Percentiles rank a stretch among this genome's conserved stretches.
These are phyloP conservation scores for Bombus pyrosoma DNA, from an alignment of 1,140 invertebrate species.

Conservation along the genomic window DNA sequence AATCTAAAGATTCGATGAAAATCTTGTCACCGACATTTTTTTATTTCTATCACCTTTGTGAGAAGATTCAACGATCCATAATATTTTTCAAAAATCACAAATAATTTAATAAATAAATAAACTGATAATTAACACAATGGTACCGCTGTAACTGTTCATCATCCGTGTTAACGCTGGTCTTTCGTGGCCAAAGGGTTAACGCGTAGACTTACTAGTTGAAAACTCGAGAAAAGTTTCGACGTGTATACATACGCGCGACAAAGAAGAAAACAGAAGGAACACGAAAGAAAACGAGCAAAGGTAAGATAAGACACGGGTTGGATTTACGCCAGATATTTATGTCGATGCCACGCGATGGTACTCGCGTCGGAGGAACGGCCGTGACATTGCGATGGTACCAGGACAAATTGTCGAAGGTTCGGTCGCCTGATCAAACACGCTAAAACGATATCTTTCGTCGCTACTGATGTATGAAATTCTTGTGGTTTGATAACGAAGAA, in stretches of 20 bases:
- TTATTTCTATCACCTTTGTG: too few relatives aligned
- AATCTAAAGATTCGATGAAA: too few relatives aligned
- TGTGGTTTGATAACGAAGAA: background rate
- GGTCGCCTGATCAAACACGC: background rate
- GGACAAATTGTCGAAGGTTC: constrained; percentile 15
- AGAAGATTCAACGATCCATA: too few relatives aligned
- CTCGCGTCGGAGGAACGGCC: constrained; percentile 25
- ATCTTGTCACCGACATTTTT: too few relatives aligned
- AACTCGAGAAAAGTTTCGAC: background rate
- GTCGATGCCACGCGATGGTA: constrained; percentile 33
- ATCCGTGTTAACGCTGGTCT: background rate
- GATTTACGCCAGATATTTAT: constrained; percentile 60
- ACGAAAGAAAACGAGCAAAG: background rate
- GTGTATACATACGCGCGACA: background rate
- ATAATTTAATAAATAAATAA: too few relatives aligned
- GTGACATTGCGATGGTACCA: constrained; percentile 52
- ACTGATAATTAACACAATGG: too few relatives aligned
- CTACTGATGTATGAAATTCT: background rate
- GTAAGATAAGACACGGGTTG: constrained; percentile 45
- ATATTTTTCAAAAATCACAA: too few relatives aligned
- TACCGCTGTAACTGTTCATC: too few relatives aligned
- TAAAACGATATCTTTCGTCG: background rate
- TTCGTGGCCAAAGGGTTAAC: background rate
- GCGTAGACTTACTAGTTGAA: background rate
- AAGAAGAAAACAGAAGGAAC: background rate